These are phyloP conservation scores for Iguana delicatissima DNA, from an alignment of 2,797 vertebrate genomes.

Conservation along the genomic window DNA sequence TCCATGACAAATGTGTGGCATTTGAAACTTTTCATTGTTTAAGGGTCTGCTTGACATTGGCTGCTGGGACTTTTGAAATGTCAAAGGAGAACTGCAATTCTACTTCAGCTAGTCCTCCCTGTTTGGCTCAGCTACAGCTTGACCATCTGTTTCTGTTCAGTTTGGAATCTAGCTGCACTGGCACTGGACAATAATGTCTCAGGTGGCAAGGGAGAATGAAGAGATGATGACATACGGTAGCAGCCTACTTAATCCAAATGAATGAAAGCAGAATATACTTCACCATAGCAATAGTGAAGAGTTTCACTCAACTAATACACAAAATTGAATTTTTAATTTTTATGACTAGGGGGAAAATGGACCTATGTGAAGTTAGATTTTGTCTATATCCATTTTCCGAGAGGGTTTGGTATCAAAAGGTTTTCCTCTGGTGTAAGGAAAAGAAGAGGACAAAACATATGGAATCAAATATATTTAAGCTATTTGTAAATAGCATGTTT, in stretches of 20 bases:
- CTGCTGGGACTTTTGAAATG: conserved; percentile 53
- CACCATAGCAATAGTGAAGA: conserved; percentile 62
- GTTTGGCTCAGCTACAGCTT: conserved; percentile 68
- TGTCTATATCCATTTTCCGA: no score
- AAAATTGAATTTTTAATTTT: conserved; percentile 28
- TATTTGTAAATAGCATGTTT: no score
- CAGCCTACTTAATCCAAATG: conserved; percentile 49
- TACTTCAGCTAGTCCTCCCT: conserved; percentile 34
- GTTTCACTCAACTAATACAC: conserved; percentile 51
- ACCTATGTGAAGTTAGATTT: conserved; percentile 13
- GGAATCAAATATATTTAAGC: no score
- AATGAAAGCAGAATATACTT: conserved; percentile 63
- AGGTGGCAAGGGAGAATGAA: conserved; percentile 73
- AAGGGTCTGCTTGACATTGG: conserved; percentile 38
- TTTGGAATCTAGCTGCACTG: conserved; percentile 61
- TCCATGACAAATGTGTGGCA: background rate
- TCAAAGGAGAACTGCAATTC: conserved; percentile 20
- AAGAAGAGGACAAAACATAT: no score
- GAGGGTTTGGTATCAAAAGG: no score
- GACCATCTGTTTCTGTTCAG: conserved; percentile 75
- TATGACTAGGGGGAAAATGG: background rate
- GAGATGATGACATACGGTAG: conserved; percentile 74
- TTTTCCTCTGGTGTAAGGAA: no score
- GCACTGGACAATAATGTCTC: conserved; percentile 70
- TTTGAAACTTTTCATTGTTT: conserved; percentile 42